A percentile compares a stretch with the other conserved stretches of the same genome.
phyloP scores from a whole-genome alignment of 2,113 vertebrate genomes.

The Gasterosteus aculeatus region DNA sequence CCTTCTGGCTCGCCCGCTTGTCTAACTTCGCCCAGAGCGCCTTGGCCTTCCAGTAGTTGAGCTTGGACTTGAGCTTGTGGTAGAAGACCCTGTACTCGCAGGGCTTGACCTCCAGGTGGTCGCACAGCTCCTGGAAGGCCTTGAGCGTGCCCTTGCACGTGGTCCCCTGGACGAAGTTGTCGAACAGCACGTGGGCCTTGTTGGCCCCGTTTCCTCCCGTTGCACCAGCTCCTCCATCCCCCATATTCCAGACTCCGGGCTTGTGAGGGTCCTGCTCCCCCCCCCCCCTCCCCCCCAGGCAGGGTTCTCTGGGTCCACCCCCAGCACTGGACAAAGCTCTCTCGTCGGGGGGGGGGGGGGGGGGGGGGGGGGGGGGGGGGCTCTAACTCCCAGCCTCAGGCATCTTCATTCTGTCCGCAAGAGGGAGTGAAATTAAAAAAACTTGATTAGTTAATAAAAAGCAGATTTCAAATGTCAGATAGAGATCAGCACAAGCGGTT shows the following conservation, averaged over 20 bases:
- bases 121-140: slow-evolving; percentile 97
- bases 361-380: slow-evolving; percentile 22
- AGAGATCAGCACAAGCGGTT: not conserved
- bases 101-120: slow-evolving; percentile 91
- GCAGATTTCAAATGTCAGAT: not conserved
- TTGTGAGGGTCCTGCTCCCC: slow-evolving; percentile 62
- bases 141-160: slow-evolving; percentile 97
- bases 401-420: slow-evolving; percentile 69
- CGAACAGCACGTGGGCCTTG: slow-evolving; percentile 90
- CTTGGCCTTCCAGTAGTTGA: slow-evolving; percentile 99
- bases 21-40: slow-evolving; percentile 97
- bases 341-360: slow-evolving; percentile 40
- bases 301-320: slow-evolving; percentile 72
- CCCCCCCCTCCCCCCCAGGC: slow-evolving; percentile 50
- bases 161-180: slow-evolving; percentile 93
- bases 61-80: slow-evolving; percentile 96
- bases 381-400: slow-evolving; percentile 70
- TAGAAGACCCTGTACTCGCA: slow-evolving; percentile 94
- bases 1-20: slow-evolving; percentile 93
- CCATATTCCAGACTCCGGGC: slow-evolving; percentile 76
- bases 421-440: slow-evolving; percentile 21
- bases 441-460: not conserved
- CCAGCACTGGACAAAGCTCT: slow-evolving; percentile 51
- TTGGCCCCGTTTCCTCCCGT: slow-evolving; percentile 81
- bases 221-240: slow-evolving; percentile 71